Evolutionary conservation across 2,113 vertebrate species (phyloP), one percentile per base, ranked within the genome.

Genomic region (Todiramphus saurophagus): DNA sequence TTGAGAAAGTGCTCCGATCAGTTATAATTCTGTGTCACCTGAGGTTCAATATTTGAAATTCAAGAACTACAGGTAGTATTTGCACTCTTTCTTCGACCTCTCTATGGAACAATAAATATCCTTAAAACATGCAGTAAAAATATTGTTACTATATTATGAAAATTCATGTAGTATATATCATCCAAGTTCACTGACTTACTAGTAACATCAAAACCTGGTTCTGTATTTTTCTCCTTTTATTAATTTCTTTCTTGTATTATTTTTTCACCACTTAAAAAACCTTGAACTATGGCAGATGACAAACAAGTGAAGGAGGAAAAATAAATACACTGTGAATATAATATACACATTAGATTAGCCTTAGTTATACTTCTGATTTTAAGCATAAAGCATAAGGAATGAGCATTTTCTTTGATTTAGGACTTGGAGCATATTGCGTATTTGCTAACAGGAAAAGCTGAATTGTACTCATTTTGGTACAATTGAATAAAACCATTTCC

Each of bases 11-110:
- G 72, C 50, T 93, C 93, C 88, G 66, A 84, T 80, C 74, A 93
- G 48, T 94, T 95, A 77, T 78, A 81, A 84, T 77, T 94, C 74
- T 33, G 3, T 55, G 69, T 87, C 80, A 91, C 30, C 48, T 64
- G 90, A 88, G 51, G 37, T 95, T 94, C n/a, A 16, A 8, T 56
- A n/a, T n/a, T 89, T 93, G 81, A 94, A 94, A 90, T 94, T 86
- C 58, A 79, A 70, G 53, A 92, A 37, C 44, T 46, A 59, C 23
- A 79, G 55, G 64, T 67, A 78, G 80, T 93, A 95, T 70, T 95
- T 96, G 28, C 58, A 76, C 28, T 75, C 28, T 62, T 83, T 51
- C 75, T 90, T 89, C 39, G 55, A 11, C 13, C 9, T 9, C 33
- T 88, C 30, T 70, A 8, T 51, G 59, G 66, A 95, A 85, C 17